phyloP scores from a whole-genome alignment of 2,797 vertebrate genomes.

The Peromyscus nudipes region DNA sequence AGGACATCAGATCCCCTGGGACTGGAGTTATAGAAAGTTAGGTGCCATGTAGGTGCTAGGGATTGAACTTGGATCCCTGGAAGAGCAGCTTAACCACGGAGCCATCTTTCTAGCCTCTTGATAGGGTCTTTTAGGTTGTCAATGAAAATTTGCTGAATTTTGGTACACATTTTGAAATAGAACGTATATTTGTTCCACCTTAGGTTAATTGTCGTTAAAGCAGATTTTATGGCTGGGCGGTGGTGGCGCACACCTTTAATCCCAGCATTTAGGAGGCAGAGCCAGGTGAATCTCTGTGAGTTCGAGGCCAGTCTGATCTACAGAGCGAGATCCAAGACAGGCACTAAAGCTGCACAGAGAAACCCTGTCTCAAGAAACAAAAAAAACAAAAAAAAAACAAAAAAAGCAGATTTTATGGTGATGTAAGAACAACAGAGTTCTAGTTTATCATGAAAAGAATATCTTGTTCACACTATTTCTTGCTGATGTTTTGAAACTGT shows the following conservation, averaged over 20 bases:
- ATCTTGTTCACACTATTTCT: slow-evolving; percentile 66
- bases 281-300: too few species aligned
- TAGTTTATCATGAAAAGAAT: slow-evolving; percentile 68
- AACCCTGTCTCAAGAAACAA: too few species aligned
- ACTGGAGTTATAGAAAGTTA: background rate
- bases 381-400: too few species aligned
- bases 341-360: too few species aligned
- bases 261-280: too few species aligned
- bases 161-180: slow-evolving; percentile 54
- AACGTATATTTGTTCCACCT: slow-evolving; percentile 22
- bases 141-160: slow-evolving; percentile 59
- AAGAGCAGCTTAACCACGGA: background rate
- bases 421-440: slow-evolving; percentile 66
- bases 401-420: background rate
- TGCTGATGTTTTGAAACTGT: slow-evolving; percentile 72
- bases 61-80: background rate
- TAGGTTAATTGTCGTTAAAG: slow-evolving; percentile 63
- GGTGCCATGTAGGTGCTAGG: background rate
- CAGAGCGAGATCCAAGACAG: too few species aligned
- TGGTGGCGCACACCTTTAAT: too few species aligned
- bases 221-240: background rate
- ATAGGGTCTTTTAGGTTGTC: slow-evolving; percentile 38
- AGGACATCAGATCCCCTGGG: background rate
- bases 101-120: background rate
- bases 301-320: too few species aligned